Evolutionary conservation across 2,888 invertebrate species (phyloP), one percentile per base, ranked within the genome.

Genomic region (Trachelus stipa): DNA sequence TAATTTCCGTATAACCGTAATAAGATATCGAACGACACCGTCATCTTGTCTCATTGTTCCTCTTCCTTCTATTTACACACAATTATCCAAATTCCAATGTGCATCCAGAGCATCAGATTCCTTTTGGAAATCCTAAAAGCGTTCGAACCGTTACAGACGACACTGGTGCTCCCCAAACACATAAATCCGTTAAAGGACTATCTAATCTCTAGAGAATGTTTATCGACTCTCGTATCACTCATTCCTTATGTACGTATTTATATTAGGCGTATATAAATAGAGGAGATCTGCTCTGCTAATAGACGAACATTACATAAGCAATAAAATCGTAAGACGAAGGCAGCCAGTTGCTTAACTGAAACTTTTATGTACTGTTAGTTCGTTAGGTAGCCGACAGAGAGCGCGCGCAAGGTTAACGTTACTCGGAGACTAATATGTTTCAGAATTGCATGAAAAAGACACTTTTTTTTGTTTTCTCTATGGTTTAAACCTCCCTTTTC

Each of bases 161-260:
- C 15, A 9, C 34, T 71, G 30, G 34, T 35, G 11, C 3, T 30
- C 0, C 3, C 12, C 23, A 15, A 71, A n/a, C 6, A 71, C 30
- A 69, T 33, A 33, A 69, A 33, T 69, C 33, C 71, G 12, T 33
- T n/a, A n/a, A n/a, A 71, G 12, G n/a, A 71, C 30, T 33, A 34
- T 71, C 71, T 71, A 71, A 71, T 33, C 56, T 30, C 71, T 33
- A 34, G 71, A 30, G 71, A 56, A 71, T 15, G 15, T 71, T 71
- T 71, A 71, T 71, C 71, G 33, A 71, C 71, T 71, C 31, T 15
- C 71, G 23, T 31, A 71, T 71, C 71, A 15, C 71, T 56, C 56
- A 6, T 56, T 23, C 9, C 23, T 56, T 56, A 56, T 9, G 6
- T 23, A 56, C 23, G 56, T 56, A 56, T 56, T 56, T 9, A 56